Percentiles rank a stretch among this genome's conserved stretches.
Evolutionary conservation across 2,888 invertebrate genomes (phyloP).

Genomic region (Drosophila austrosaltans): DNA sequence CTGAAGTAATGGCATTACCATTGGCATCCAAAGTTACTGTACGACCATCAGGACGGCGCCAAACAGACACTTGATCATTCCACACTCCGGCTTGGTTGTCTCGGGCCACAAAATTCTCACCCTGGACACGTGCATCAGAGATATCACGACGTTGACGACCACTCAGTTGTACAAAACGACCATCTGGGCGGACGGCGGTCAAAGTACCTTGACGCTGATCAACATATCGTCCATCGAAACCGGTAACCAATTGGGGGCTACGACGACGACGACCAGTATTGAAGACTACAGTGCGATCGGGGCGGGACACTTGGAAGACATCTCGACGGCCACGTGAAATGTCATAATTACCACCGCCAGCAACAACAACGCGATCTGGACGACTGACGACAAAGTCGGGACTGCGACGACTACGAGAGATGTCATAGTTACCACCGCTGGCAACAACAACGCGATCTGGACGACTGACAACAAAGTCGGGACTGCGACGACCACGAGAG

Average conservation of each 20-base stretch:
- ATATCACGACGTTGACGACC: slow-evolving; percentile 30
- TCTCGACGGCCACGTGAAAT: slow-evolving; percentile 31
- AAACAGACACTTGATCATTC: slow-evolving; percentile 50
- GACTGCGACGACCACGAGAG: slow-evolving; percentile 43
- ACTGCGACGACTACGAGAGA: slow-evolving; percentile 43
- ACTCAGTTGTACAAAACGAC: slow-evolving; percentile 25
- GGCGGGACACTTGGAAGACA: slow-evolving; percentile 22
- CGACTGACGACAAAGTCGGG: slow-evolving; percentile 17
- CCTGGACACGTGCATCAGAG: slow-evolving; percentile 52
- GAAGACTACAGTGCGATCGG: slow-evolving; percentile 22
- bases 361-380: background rate
- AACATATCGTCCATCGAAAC: slow-evolving; percentile 39
- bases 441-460: background rate
- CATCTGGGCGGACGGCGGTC: slow-evolving; percentile 27
- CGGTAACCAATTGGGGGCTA: slow-evolving; percentile 4
- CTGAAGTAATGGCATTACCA: slow-evolving; percentile 51
- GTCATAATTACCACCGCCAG: background rate
- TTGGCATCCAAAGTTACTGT: slow-evolving; percentile 39
- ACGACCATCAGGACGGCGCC: slow-evolving; percentile 58
- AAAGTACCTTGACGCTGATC: slow-evolving; percentile 19
- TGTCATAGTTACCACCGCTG: slow-evolving; percentile 13
- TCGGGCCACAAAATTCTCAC: slow-evolving; percentile 63
- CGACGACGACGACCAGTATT: slow-evolving; percentile 34
- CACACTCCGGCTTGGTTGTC: slow-evolving; percentile 56
- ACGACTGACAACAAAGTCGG: slow-evolving; percentile 15